These are phyloP conservation scores for Noctua janthe DNA, from an alignment of 2,888 invertebrate species.

Conservation along the genomic window DNA sequence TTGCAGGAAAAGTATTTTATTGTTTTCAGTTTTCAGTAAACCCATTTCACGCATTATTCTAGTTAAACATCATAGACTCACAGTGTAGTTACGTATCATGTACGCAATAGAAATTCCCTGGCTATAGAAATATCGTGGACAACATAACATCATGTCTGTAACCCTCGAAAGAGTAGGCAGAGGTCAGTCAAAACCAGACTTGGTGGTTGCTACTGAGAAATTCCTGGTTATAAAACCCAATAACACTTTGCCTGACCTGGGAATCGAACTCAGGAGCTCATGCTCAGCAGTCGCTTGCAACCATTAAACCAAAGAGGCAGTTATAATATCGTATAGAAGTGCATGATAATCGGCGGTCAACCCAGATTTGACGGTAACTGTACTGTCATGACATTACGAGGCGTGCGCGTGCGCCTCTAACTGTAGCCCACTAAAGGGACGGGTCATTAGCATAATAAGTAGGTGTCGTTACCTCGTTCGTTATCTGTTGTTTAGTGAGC, in stretches of 20 bases:
- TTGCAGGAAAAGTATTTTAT: background rate
- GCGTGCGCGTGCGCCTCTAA: slow-evolving; percentile 68
- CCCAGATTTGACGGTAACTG: slow-evolving; percentile 67
- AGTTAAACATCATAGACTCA: background rate
- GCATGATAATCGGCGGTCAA: slow-evolving; percentile 51
- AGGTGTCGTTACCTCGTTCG: slow-evolving; percentile 53
- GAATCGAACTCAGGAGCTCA: background rate
- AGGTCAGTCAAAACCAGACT: background rate
- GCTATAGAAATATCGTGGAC: slow-evolving; percentile 5
- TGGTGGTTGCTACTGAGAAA: background rate
- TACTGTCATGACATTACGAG: slow-evolving; percentile 60
- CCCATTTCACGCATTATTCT: slow-evolving; percentile 22
- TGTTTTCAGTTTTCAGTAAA: slow-evolving; percentile 42
- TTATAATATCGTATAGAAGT: slow-evolving; percentile 13
- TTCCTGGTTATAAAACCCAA: background rate
- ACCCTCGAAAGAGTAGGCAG: background rate
- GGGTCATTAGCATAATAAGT: slow-evolving; percentile 71
- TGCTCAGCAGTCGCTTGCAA: background rate
- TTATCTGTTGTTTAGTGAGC: slow-evolving; percentile 52
- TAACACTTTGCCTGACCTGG: background rate
- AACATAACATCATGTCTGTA: background rate
- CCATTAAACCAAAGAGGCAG: background rate
- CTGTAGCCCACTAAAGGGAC: slow-evolving; percentile 67
- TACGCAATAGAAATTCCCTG: slow-evolving; percentile 18
- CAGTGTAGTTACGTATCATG: background rate